Evolutionary conservation across 2,888 invertebrate genomes (phyloP).

Genomic region (Orchesellides sinensis): DNA sequence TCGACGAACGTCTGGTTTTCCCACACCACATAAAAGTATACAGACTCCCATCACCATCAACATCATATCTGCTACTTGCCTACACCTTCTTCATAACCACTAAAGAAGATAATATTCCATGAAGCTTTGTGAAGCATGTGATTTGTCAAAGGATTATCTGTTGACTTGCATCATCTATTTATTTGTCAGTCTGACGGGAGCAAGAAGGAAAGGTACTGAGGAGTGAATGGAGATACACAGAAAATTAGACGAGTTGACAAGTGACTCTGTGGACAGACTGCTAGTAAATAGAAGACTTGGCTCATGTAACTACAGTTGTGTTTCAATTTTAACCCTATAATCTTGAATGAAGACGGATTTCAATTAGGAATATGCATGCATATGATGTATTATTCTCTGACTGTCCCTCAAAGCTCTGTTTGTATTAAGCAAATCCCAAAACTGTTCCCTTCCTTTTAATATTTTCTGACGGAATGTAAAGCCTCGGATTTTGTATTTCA

Average conservation of each 20-base stretch:
- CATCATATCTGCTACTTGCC: not conserved
- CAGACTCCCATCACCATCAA: not conserved
- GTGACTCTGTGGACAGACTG: conserved; percentile 45
- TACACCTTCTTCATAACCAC: not conserved
- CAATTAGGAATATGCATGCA: conserved; percentile 19
- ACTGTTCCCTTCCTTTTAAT: too few relatives aligned
- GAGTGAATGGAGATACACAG: not conserved
- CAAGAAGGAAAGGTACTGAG: not conserved
- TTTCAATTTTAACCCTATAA: not conserved
- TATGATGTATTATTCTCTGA: not conserved
- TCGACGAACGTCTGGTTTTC: not conserved
- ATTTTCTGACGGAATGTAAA: too few relatives aligned
- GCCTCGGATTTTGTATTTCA: too few relatives aligned
- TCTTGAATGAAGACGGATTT: not conserved
- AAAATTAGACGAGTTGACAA: conserved; percentile 51
- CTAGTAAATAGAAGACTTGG: too few relatives aligned
- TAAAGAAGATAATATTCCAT: conserved; percentile 25
- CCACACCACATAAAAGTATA: not conserved
- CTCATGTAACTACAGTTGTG: too few relatives aligned
- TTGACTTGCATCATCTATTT: conserved; percentile 63
- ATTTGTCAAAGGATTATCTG: conserved; percentile 66
- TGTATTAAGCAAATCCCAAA: too few relatives aligned
- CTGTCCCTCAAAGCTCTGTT: conserved; percentile 22
- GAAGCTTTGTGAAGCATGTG: conserved; percentile 56
- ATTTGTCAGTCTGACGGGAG: conserved; percentile 44